These are phyloP conservation scores for Machimus rusticus DNA, from an alignment of 2,888 invertebrate species.

Conservation along the genomic window DNA sequence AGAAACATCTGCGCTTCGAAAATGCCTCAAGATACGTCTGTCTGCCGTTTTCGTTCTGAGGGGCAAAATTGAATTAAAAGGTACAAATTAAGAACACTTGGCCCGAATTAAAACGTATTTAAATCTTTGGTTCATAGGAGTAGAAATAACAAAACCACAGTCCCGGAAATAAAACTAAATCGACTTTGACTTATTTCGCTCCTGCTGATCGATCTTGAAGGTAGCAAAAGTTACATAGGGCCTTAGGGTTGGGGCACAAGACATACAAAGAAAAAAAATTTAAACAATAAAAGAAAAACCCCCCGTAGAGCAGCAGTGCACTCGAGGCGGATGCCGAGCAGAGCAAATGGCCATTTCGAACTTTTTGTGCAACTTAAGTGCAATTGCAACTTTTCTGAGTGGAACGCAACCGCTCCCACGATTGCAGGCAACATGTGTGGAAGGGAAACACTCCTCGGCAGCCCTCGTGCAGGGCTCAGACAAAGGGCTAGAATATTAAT, in stretches of 20 bases:
- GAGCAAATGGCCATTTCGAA: constrained; percentile 31
- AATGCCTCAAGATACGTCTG: background rate
- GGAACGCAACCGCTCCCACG: background rate
- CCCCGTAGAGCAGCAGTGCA: background rate
- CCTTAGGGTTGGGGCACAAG: background rate
- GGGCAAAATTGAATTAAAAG: constrained; percentile 2
- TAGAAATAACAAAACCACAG: background rate
- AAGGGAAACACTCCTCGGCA: background rate
- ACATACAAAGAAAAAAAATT: background rate
- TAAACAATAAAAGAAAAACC: background rate
- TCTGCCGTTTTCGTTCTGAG: background rate
- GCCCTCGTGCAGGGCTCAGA: background rate
- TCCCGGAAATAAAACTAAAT: background rate
- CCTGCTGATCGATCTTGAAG: background rate
- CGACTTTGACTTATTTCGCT: background rate
- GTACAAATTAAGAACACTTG: background rate
- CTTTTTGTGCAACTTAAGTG: constrained; percentile 36
- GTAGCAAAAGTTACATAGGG: background rate
- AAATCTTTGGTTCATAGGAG: background rate
- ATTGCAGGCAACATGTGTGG: constrained; percentile 16
- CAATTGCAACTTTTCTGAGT: constrained; percentile 37
- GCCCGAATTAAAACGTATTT: background rate
- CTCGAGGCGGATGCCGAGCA: constrained; percentile 1
- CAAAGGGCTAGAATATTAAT: constrained; percentile 13
- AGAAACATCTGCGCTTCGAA: background rate